Conservation (phyloP, 2,888 invertebrate genomes). For the Callosobruchus maculatus region DNA sequence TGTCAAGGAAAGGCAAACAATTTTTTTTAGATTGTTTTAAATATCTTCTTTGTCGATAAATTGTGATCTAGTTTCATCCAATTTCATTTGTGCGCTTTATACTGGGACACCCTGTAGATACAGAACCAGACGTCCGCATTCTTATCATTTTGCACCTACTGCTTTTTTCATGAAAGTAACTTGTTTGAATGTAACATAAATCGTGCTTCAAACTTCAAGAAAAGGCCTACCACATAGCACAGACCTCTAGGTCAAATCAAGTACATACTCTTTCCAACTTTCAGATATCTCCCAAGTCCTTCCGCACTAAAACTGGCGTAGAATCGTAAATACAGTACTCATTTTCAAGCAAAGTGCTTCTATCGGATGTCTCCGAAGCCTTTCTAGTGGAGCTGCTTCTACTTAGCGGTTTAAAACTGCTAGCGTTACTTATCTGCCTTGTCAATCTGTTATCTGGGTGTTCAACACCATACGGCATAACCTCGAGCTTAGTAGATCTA, state of each 20-base stretch:
- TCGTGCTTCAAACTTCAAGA: too few relatives aligned
- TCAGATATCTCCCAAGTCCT: constrained; percentile 1
- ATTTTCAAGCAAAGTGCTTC: constrained; percentile 14
- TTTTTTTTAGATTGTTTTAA: too few relatives aligned
- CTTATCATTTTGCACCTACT: too few relatives aligned
- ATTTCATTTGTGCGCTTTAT: too few relatives aligned
- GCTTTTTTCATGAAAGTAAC: too few relatives aligned
- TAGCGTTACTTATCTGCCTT: background rate
- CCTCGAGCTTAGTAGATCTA: background rate
- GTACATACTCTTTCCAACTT: background rate
- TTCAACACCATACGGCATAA: background rate
- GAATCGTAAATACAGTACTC: constrained; percentile 21
- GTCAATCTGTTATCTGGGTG: background rate
- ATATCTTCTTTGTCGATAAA: too few relatives aligned
- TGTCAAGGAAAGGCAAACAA: too few relatives aligned
- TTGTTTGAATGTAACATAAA: too few relatives aligned
- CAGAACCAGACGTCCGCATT: too few relatives aligned
- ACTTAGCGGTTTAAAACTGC: background rate
- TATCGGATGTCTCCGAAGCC: background rate
- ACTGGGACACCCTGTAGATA: too few relatives aligned
- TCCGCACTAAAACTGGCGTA: constrained; percentile 21
- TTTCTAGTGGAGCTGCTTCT: background rate
- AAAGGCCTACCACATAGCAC: too few relatives aligned
- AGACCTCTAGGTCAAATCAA: background rate
- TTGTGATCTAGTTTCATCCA: too few relatives aligned